Conservation (phyloP, 2,888 invertebrate species). For the Brachyopa scutellaris region DNA sequence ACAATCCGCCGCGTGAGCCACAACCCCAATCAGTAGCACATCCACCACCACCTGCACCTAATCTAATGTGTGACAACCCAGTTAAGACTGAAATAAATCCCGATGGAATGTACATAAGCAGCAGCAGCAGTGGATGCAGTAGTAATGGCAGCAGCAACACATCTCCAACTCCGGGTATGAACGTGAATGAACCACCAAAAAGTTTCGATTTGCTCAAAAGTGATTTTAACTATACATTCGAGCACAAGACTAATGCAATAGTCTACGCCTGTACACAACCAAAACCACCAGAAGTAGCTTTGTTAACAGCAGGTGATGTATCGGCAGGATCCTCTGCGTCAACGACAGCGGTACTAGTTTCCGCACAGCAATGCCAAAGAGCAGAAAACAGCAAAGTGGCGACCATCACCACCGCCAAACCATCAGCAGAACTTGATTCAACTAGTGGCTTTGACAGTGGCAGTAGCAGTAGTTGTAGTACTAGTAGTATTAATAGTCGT, state of each 20-base stretch:
- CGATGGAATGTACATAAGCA: slow-evolving; percentile 67
- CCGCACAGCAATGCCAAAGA: slow-evolving; percentile 18
- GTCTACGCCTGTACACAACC: slow-evolving; percentile 18
- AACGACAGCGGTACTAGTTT: slow-evolving; percentile 5
- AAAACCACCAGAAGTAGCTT: slow-evolving; percentile 5
- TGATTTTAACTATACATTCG: background rate
- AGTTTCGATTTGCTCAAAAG: slow-evolving; percentile 18
- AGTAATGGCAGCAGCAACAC: slow-evolving; percentile 63
- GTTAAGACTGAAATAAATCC: slow-evolving; percentile 73
- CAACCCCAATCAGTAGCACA: background rate
- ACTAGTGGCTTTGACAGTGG: slow-evolving; percentile 29
- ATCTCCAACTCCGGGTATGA: slow-evolving; percentile 20
- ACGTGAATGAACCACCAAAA: background rate
- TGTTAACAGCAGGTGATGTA: slow-evolving; percentile 61
- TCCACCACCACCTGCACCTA: slow-evolving; percentile 5
- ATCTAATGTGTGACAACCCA: slow-evolving; percentile 23
- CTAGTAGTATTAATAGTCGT: slow-evolving; percentile 1
- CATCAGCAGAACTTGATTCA: slow-evolving; percentile 28
- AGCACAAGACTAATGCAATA: slow-evolving; percentile 15
- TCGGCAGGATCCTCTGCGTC: slow-evolving; percentile 55
- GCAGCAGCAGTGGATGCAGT: slow-evolving; percentile 65
- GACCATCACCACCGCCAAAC: no score
- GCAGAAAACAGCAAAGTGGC: slow-evolving; percentile 11
- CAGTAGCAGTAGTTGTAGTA: slow-evolving; percentile 6
- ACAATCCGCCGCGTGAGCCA: slow-evolving; percentile 36